Base-by-base conservation (phyloP, 2,888 invertebrate species). In the Seladonia tumulorum region DNA sequence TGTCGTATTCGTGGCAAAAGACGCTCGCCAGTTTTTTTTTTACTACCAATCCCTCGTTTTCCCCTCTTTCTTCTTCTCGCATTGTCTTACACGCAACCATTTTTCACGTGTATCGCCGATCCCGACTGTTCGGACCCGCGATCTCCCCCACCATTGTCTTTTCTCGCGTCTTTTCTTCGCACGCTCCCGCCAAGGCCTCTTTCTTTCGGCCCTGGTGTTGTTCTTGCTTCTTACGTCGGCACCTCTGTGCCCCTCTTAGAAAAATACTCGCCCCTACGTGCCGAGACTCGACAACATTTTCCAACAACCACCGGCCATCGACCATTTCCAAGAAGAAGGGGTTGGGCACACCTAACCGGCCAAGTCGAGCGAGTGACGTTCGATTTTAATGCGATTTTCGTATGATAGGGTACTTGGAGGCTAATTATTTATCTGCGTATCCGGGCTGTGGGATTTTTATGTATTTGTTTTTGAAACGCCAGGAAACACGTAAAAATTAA, bases 251-350 rank as follows among this genome's bases (percentile, higher is more conserved):
- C 73, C 79, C 74, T 35, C 87, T 89, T 90, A 85, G 84, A 89
- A 90, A 92, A 92, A 90, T 92, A 91, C 89, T 74, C 82, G 83
- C 81, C 89, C 88, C 29, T 63, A 93, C 93, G 93, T 93, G 93
- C 91, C 89, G 85, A 76, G 92, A 93, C 93, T 93, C 79, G 66
- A 79, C 89, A 89, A 92, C 88, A 79, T 87, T 75, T 74, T 66
- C 79, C 53, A 78, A 45, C 70, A 2, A 35, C 25, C 45, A 72
- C 29, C 63, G 71, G n/a, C 76, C 74, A 76, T 76, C 77, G 22
- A 35, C 68, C 68, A 3, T 68, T 39, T 68, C 29, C n/a, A n/a
- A 3, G 63, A 29, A 18, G 29, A 29, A 29, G 18, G 29, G 29
- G 63, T 63, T 63, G 8, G 29, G 18, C 22, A 53, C 53, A 53